Base-by-base conservation (phyloP, 2,113 vertebrate genomes). In the Canis aureus region DNA sequence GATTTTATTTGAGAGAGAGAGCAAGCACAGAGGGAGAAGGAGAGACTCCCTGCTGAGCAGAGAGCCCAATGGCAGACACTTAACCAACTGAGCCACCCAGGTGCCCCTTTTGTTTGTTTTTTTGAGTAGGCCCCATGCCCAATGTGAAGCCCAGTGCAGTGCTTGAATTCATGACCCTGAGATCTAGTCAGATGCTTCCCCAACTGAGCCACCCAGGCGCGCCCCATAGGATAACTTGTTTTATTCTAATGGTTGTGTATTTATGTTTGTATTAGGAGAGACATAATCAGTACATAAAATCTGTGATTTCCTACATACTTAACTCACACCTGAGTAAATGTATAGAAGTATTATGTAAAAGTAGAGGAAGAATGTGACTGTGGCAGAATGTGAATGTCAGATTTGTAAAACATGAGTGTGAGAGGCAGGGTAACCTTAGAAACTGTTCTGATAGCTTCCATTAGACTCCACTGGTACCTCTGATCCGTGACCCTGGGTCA, bases 241-340 rank as follows among this genome's bases (percentile, higher is more conserved):
- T 73, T 32, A 19, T 87, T 57, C 76, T 60, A 78, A 23, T 60
- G 29, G 43, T 27, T 76, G 59, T 19, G 8, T 83, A 55, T 87
- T 62, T 79, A 57, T 57, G 57, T 74, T 23, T 64, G 16, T 86
- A 69, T 60, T n/a, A 69, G 91, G 92, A 85, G 43, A 91, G 35
- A 22, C 32, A 57, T 53, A 84, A 38, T 32, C 64, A 59, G 22
- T 25, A 91, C 71, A 55, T 64, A 8, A 55, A 49, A 53, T 20
- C 11, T 25, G 8, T 38, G 38, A 59, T 59, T 67, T n/a, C 73
- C 49, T 55, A 59, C 19, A 35, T 55, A 32, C 57, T 85, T 74
- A 59, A 51, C 79, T 55, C 79, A 67, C 78, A 76, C 38, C 20
- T 25, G 67, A 90, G n/a, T 71, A 55, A 8, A 57, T 76, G 22